phyloP scores from a whole-genome alignment of 1,140 invertebrate species.

The Tetramorium simillimum region DNA sequence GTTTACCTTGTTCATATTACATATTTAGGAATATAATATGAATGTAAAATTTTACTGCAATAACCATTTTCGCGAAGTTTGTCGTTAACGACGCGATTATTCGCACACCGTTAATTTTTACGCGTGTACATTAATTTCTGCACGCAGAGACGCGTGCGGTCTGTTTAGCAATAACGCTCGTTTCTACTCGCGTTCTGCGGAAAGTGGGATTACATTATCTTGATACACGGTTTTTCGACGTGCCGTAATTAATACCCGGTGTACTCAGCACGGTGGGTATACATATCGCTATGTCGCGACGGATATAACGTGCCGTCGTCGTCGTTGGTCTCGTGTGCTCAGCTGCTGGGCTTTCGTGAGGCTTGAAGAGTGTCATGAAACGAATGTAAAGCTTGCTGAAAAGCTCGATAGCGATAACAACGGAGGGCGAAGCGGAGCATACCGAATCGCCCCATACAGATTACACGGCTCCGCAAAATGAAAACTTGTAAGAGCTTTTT shows the following conservation, averaged over 20 bases:
- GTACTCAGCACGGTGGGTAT: constrained; percentile 34
- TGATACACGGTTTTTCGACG: constrained; percentile 71
- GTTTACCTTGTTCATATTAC: not conserved
- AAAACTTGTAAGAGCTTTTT: constrained; percentile 46
- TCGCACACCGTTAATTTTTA: constrained; percentile 56
- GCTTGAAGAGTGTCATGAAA: constrained; percentile 82
- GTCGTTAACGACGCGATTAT: constrained; percentile 46
- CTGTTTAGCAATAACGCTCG: constrained; percentile 43
- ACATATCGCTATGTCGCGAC: constrained; percentile 42
- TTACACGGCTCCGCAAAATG: constrained; percentile 66
- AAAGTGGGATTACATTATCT: constrained; percentile 61
- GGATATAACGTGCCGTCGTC: constrained; percentile 64
- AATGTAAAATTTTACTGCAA: constrained; percentile 17
- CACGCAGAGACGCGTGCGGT: constrained; percentile 32
- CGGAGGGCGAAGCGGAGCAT: constrained; percentile 57
- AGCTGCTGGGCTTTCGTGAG: constrained; percentile 73
- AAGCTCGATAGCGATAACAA: constrained; percentile 81
- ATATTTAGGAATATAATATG: not conserved
- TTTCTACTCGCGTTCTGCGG: constrained; percentile 42
- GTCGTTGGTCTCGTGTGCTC: constrained; percentile 58
- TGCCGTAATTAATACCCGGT: constrained; percentile 69
- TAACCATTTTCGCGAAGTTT: constrained; percentile 26
- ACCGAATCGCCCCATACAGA: constrained; percentile 59
- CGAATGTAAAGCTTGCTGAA: constrained; percentile 82
- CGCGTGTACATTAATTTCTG: constrained; percentile 48